A percentile compares a stretch with the other conserved stretches of the same genome.
These are phyloP conservation scores for Brachionus angularis DNA, from an alignment of 1,140 invertebrate genomes.

Conservation along the genomic window DNA sequence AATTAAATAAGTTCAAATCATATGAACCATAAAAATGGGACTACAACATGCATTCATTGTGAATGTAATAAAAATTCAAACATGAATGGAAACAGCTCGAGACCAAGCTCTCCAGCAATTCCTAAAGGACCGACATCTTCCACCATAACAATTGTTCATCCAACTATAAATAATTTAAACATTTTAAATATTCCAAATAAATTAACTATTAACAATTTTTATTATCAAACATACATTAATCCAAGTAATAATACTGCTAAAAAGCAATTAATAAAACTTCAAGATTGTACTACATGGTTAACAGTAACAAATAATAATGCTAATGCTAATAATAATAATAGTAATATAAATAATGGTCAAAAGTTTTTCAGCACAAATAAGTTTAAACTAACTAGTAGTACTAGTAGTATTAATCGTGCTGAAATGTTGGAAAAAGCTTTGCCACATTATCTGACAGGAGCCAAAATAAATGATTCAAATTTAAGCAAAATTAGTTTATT, in stretches of 20 bases:
- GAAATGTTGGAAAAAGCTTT: not conserved
- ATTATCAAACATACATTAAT: not conserved
- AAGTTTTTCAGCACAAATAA: not conserved
- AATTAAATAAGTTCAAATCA: too few species aligned
- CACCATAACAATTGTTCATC: not conserved
- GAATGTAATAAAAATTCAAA: conserved; percentile 26
- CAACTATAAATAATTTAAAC: conserved; percentile 13
- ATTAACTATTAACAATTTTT: not conserved
- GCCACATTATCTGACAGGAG: not conserved
- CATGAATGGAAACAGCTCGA: not conserved
- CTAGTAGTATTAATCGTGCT: not conserved
- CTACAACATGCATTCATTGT: too few species aligned
- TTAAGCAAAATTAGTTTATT: not conserved
- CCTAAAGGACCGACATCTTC: conserved; percentile 19
- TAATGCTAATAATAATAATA: not conserved
- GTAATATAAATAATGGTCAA: not conserved
- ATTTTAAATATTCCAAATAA: conserved; percentile 12
- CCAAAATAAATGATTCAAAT: not conserved
- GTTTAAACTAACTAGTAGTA: not conserved
- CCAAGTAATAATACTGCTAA: not conserved
- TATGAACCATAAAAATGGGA: too few species aligned
- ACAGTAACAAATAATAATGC: not conserved
- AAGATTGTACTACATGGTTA: conserved; percentile 10
- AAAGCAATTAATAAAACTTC: conserved; percentile 20
- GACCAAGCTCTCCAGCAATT: not conserved